Base-by-base conservation (phyloP, 2,888 invertebrate species). In the Vannuccia rotundouncinata region DNA sequence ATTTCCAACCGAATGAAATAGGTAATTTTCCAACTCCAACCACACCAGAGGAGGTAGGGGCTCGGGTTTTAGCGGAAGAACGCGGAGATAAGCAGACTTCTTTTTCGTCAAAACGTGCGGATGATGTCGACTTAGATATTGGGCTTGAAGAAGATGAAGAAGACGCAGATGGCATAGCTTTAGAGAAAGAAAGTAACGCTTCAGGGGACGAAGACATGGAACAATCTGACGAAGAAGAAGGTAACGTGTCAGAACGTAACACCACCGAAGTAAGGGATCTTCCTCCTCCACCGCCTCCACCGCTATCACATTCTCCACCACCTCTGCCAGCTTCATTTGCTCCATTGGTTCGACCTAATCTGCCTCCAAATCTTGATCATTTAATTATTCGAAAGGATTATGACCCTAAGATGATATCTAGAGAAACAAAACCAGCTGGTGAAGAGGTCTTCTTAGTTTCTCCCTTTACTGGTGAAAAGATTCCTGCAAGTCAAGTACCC, bases 401-500 rank as follows among this genome's bases (percentile, higher is more conserved):
- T 87, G 95, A 99, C 91, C 98, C 98, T 0, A 98, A 94, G 89
- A 92, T 27, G 22, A n/a, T 17, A 29, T 25, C 79, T 2, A 76
- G 74, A 77, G n/a, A 25, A 10, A 5, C 28, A 5, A 76, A 76
- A 27, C 30, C 17, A 77, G 5, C 5, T 29, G 29, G 28, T 10
- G 75, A 75, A 27, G 75, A 95, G 85, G 94, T 95, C 86, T 98
- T 92, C 90, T 91, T 98, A 79, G 95, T 99, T 82, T 99, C 98
- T 0, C 99, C 98, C 0, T 94, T 99, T 85, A 99, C 98, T 0
- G 97, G 97, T 59, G 98, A 99, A 29, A 92, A 93, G 87, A 96
- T 99, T 85, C 95, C 95, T 0, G 96, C 96, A 0, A 94, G 93
- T 85, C 96, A 99, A 89, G 93, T 99, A 81, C 95, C 95, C 81